These are phyloP conservation scores for Pseudomyrmex gracilis DNA, from an alignment of 1,140 invertebrate species.

Conservation along the genomic window DNA sequence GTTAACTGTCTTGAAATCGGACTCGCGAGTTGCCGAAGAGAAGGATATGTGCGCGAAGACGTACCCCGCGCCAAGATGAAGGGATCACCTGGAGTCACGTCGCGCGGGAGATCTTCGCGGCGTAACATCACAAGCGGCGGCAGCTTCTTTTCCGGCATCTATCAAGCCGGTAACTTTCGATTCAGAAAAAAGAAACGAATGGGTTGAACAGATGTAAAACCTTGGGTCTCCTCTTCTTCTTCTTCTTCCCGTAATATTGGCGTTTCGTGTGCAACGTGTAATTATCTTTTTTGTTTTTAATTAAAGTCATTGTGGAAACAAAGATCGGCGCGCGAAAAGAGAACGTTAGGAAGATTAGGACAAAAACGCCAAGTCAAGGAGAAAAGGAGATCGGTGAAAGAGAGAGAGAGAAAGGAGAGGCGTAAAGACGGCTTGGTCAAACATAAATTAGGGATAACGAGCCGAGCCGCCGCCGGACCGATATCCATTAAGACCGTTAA, in stretches of 20 bases:
- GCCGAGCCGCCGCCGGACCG: constrained; percentile 45
- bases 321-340: too few relatives aligned
- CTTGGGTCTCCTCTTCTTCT: too few relatives aligned
- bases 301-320: too few relatives aligned
- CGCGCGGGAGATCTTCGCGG: neutral
- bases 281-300: too few relatives aligned
- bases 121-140: neutral
- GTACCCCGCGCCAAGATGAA: neutral
- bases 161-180: neutral
- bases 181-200: neutral
- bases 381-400: constrained; percentile 11
- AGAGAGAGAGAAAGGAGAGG: neutral
- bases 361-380: neutral
- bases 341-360: neutral
- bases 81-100: constrained; percentile 4
- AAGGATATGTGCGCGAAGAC: constrained; percentile 28
- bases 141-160: neutral
- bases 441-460: constrained; percentile 73
- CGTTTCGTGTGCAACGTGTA: too few relatives aligned
- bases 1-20: constrained; percentile 72
- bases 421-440: constrained; percentile 35
- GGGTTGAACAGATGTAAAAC: neutral
- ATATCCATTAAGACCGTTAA: constrained; percentile 65
- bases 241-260: neutral
- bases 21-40: constrained; percentile 48